Base-by-base conservation (phyloP, 2,797 vertebrate species). In the Benthosema pterotum region DNA sequence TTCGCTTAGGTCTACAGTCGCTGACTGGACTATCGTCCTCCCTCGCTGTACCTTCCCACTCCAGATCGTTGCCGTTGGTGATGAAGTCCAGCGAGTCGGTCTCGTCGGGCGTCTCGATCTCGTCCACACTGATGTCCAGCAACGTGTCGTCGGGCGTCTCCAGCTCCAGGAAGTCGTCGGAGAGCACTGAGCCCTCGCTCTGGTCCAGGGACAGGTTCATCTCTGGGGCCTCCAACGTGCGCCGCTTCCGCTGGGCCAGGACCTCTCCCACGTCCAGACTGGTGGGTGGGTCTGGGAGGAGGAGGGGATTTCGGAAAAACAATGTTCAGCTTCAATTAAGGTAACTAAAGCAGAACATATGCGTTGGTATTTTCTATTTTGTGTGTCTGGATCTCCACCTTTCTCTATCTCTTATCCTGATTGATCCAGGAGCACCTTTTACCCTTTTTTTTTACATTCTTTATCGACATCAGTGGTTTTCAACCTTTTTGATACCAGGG, bases 141-240 rank as follows among this genome's bases (percentile, higher is more conserved):
- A 38, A 9, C 32, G 32, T 11, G 84, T 98, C 97, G 0, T 99
- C 95, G 0, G 96, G 96, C 0, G 96, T 97, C 74, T 97, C 96
- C 80, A 97, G 67, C 74, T 97, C 96, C 80, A 97, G 68, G 80
- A 95, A 95, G 72, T 98, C 96, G 0, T 98, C 97, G 0, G 97
- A 98, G 65, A 97, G 93, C 80, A 98, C 85, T 0, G 97, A 98
- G 2, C 96, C 96, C 83, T 99, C 97, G 0, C 97, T 98, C 78
- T 95, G 96, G 75, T 99, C 97, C 90, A 98, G 89, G 28, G 97
- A 99, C 63, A 98, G 91, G 92, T 96, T 98, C 89, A 99, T 97
- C 74, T 98, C 94, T 0, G 97, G 97, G 14, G 96, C 97, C 0
- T 96, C 91, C 11, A 98, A 92, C 0, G 96, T 98, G 78, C 96